Percentiles rank a stretch among this genome's conserved stretches.
phyloP scores from a whole-genome alignment of 2,797 vertebrate genomes.

The Pseudocheirus occidentalis region DNA sequence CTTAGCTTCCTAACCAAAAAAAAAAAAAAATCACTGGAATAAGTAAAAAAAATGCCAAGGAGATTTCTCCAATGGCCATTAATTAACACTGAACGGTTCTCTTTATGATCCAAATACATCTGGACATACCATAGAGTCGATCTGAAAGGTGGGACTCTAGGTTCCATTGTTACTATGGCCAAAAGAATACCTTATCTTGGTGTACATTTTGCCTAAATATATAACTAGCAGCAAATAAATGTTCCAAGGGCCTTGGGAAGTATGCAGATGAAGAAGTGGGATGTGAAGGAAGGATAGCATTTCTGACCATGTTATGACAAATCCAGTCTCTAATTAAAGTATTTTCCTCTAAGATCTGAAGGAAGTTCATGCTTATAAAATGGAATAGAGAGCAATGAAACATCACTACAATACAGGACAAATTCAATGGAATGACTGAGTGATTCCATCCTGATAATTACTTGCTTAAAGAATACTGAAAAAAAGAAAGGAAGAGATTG shows the following conservation, averaged over 20 bases:
- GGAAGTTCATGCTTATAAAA: slow-evolving; percentile 31
- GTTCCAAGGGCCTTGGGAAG: slow-evolving; percentile 17
- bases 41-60: slow-evolving; percentile 80
- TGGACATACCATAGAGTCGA: slow-evolving; percentile 2
- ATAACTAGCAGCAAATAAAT: slow-evolving; percentile 16
- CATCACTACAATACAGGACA: not conserved
- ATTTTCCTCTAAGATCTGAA: slow-evolving; percentile 3
- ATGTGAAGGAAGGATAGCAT: not conserved
- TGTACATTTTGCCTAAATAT: not conserved
- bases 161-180: slow-evolving; percentile 13
- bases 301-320: slow-evolving; percentile 51
- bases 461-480: not conserved
- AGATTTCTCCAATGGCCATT: slow-evolving; percentile 75
- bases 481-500: not conserved
- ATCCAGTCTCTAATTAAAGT: slow-evolving; percentile 30
- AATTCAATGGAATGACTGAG: not conserved
- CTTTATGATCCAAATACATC: slow-evolving; percentile 68
- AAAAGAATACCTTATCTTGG: slow-evolving; percentile 51
- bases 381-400: not conserved
- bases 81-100: slow-evolving; percentile 77
- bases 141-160: slow-evolving; percentile 7
- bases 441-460: not conserved
- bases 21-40: slow-evolving; percentile 78
- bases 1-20: slow-evolving; percentile 41
- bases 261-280: slow-evolving; percentile 54